Conservation (phyloP, 2,888 invertebrate species). For the Aspidiotus destructor region DNA sequence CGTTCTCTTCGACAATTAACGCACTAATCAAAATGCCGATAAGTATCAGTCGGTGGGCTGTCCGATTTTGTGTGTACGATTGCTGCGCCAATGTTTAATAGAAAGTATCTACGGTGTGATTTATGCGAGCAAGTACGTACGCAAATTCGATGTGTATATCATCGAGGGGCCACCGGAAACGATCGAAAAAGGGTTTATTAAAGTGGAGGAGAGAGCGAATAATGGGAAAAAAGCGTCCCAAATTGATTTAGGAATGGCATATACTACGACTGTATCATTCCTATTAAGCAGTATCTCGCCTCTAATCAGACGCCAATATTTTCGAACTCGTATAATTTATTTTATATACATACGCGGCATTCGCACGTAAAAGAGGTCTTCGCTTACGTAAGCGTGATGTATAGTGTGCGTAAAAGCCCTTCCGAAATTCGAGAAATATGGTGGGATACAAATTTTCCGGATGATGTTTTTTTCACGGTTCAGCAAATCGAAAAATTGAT, state of each 20-base stretch:
- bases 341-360: neutral
- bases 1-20: slow-evolving; percentile 14
- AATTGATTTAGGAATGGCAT: slow-evolving; percentile 1
- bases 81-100: no score
- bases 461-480: slow-evolving; percentile 10
- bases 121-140: no score
- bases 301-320: slow-evolving; percentile 1
- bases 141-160: neutral
- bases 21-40: slow-evolving; percentile 28
- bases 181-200: neutral
- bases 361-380: neutral
- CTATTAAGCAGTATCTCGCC: neutral
- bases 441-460: neutral
- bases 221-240: neutral
- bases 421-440: neutral
- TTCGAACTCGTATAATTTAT: neutral
- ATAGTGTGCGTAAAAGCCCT: neutral
- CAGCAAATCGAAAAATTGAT: slow-evolving; percentile 16
- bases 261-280: neutral
- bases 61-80: neutral
- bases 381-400: neutral
- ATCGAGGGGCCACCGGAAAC: neutral
- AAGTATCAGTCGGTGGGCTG: neutral
- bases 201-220: neutral
- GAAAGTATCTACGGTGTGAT: no score